phyloP scores from a whole-genome alignment of 2,113 vertebrate genomes.

The Phalacrocorax aristotelis region DNA sequence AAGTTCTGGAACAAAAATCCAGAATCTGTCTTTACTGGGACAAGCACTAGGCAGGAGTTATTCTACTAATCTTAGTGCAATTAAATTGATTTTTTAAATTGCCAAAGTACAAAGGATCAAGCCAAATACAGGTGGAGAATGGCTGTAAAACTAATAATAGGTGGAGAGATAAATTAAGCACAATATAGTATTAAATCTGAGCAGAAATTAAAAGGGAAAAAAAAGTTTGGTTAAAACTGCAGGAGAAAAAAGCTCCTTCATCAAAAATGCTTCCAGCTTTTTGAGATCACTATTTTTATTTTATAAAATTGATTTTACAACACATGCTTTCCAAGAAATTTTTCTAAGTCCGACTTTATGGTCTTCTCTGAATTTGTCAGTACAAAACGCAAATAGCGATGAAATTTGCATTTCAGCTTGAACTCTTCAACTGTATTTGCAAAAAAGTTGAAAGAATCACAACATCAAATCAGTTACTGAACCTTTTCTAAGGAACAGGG shows the following conservation, averaged over 20 bases:
- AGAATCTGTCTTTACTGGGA: not conserved
- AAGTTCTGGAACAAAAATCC: not conserved
- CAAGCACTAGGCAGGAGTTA: not conserved
- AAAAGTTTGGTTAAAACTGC: not conserved
- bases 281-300: slow-evolving; percentile 9
- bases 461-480: not conserved
- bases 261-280: not conserved
- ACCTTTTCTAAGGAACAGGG: not conserved
- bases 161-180: not conserved
- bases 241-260: not conserved
- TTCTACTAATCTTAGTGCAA: not conserved
- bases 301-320: slow-evolving; percentile 18
- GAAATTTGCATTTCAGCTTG: not conserved
- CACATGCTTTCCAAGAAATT: not conserved
- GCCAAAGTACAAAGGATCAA: not conserved
- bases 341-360: not conserved
- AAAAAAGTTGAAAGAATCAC: not conserved
- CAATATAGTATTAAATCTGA: not conserved
- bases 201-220: not conserved
- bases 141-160: not conserved
- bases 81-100: not conserved
- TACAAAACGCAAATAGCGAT: not conserved
- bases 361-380: slow-evolving; percentile 4
- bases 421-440: not conserved
- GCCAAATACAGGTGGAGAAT: not conserved